These are phyloP conservation scores for Drosophila subobscura DNA, from an alignment of 1,140 invertebrate species.

Conservation along the genomic window DNA sequence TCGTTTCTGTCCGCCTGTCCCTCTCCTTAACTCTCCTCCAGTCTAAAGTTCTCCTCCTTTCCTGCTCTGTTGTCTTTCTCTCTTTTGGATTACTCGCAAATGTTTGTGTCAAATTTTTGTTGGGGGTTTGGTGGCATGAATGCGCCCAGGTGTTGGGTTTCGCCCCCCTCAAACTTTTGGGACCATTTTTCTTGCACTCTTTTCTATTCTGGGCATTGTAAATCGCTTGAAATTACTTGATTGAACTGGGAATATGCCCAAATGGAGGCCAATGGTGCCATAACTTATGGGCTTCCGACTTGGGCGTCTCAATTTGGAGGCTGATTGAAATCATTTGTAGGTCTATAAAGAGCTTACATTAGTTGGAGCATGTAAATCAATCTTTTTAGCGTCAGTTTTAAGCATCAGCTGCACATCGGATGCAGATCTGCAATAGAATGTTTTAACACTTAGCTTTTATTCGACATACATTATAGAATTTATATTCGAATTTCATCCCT, in stretches of 20 bases:
- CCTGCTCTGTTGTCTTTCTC: not conserved
- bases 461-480: too few relatives aligned
- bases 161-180: slow-evolving; percentile 17
- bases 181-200: slow-evolving; percentile 29
- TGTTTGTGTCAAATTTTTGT: slow-evolving; percentile 50
- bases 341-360: slow-evolving; percentile 12
- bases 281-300: slow-evolving; percentile 12
- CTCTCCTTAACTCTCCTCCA: not conserved
- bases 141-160: slow-evolving; percentile 39
- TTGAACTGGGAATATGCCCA: slow-evolving; percentile 42
- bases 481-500: too few relatives aligned
- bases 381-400: too few relatives aligned
- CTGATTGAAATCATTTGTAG: slow-evolving; percentile 15
- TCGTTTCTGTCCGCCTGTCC: slow-evolving; percentile 16
- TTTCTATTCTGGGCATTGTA: not conserved
- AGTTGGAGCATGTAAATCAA: too few relatives aligned
- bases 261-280: slow-evolving; percentile 31
- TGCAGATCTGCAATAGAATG: too few relatives aligned
- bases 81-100: slow-evolving; percentile 47
- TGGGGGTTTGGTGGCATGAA: slow-evolving; percentile 6
- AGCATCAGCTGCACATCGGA: too few relatives aligned
- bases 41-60: too few relatives aligned
- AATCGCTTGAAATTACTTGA: slow-evolving; percentile 42
- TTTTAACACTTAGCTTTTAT: too few relatives aligned
- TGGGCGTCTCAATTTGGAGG: slow-evolving; percentile 1